These are phyloP conservation scores for Takifugu bimaculatus DNA, from an alignment of 2,113 vertebrate genomes.

Conservation along the genomic window DNA sequence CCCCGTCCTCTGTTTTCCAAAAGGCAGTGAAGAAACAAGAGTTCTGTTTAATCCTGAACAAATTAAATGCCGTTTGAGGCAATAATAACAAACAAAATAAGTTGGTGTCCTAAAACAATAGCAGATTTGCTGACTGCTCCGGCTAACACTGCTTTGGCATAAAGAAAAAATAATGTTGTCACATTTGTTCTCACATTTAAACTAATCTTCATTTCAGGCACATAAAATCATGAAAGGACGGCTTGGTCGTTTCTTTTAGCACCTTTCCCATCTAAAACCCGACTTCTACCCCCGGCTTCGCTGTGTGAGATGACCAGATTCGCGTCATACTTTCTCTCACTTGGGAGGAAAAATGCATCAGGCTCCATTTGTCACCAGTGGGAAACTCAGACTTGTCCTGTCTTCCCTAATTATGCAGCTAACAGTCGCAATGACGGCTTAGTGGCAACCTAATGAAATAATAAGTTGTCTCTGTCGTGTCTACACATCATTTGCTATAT, in stretches of 20 bases:
- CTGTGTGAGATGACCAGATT: slow-evolving; percentile 47
- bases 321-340: slow-evolving; percentile 33
- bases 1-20: slow-evolving; percentile 21
- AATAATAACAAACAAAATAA: slow-evolving; percentile 74
- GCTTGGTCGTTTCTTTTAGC: slow-evolving; percentile 22
- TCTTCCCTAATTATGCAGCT: not conserved
- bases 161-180: slow-evolving; percentile 22
- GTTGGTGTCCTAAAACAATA: slow-evolving; percentile 68
- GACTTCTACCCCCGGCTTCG: slow-evolving; percentile 36
- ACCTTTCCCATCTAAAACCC: not conserved
- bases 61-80: slow-evolving; percentile 76
- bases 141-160: slow-evolving; percentile 38
- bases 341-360: slow-evolving; percentile 51
- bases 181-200: slow-evolving; percentile 14
- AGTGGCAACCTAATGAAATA: not conserved
- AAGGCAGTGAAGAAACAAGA: slow-evolving; percentile 70
- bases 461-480: no score
- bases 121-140: slow-evolving; percentile 70
- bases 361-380: slow-evolving; percentile 54
- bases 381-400: slow-evolving; percentile 21
- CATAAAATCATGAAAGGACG: slow-evolving; percentile 22
- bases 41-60: slow-evolving; percentile 77
- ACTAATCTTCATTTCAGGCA: slow-evolving; percentile 46
- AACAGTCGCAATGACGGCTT: slow-evolving; percentile 11
- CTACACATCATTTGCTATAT: no score